Percentiles rank a stretch among this genome's conserved stretches.
Evolutionary conservation across 2,888 invertebrate species (phyloP).

Genomic region (Drosophila longiperda): DNA sequence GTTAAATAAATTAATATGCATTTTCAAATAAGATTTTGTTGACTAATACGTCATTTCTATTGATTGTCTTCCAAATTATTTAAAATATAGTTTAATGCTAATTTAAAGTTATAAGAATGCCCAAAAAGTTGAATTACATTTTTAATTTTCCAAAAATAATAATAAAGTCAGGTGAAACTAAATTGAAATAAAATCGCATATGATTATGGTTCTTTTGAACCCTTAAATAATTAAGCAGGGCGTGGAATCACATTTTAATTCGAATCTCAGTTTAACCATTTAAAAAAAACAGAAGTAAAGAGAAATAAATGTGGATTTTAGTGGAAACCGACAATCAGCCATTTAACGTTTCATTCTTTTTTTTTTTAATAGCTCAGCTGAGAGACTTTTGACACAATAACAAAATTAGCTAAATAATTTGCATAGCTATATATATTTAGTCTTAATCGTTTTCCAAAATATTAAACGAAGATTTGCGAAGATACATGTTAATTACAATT

Average conservation of each 20-base stretch:
- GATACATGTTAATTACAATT: too few relatives aligned
- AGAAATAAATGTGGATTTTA: not conserved
- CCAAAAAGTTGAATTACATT: not conserved
- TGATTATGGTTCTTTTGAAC: too few relatives aligned
- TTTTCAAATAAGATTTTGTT: not conserved
- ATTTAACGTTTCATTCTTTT: not conserved
- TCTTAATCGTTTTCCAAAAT: too few relatives aligned
- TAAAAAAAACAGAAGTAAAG: not conserved
- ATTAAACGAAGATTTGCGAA: too few relatives aligned
- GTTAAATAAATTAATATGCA: not conserved
- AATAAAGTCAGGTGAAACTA: not conserved
- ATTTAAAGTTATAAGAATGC: not conserved
- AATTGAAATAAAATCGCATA: too few relatives aligned
- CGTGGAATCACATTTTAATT: not conserved
- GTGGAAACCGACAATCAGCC: not conserved
- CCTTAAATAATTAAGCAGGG: not conserved
- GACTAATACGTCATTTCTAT: not conserved
- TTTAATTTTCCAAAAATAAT: not conserved
- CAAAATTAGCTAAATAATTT: not conserved
- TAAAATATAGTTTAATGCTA: not conserved
- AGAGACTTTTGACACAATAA: not conserved
- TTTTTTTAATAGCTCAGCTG: not conserved
- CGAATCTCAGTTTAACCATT: too few relatives aligned
- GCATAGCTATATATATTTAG: not conserved
- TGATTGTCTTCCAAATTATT: not conserved